Evolutionary conservation across 64 coral and sea anemone species (phyloP).

Genomic region (Dendrophyllia cribrosa): DNA sequence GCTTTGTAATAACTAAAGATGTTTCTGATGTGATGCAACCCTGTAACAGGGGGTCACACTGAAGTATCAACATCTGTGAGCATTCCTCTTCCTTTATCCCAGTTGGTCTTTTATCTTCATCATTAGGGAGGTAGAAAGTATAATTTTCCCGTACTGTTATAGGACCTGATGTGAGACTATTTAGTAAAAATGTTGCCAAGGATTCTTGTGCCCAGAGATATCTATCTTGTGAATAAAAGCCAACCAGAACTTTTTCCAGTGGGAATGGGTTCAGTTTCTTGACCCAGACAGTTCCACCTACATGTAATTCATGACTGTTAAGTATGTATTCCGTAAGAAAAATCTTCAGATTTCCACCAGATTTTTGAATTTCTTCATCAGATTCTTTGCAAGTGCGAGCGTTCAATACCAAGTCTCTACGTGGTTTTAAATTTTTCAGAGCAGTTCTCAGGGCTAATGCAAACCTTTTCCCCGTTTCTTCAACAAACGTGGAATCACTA

Average conservation of each 20-base stretch:
- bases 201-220: not conserved
- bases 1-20: not conserved
- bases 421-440: not conserved
- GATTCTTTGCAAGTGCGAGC: not conserved
- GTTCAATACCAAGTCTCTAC: not conserved
- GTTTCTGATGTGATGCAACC: constrained; percentile 21
- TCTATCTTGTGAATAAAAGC: not conserved
- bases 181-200: not conserved
- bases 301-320: not conserved
- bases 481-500: not conserved
- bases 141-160: constrained; percentile 37
- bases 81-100: not conserved
- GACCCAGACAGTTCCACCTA: constrained; percentile 29
- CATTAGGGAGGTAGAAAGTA: not conserved
- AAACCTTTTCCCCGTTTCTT: not conserved
- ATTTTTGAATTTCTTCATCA: not conserved
- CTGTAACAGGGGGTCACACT: constrained; percentile 33
- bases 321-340: constrained; percentile 6
- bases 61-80: not conserved
- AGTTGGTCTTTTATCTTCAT: not conserved
- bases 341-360: not conserved
- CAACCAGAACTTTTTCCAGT: constrained; percentile 36
- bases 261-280: not conserved
- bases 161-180: constrained; percentile 1
- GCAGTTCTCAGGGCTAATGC: not conserved